Percentiles rank a stretch among this genome's conserved stretches.
phyloP scores from a whole-genome alignment of 2,797 vertebrate genomes.

The Typhlichthys eigenmanni region DNA sequence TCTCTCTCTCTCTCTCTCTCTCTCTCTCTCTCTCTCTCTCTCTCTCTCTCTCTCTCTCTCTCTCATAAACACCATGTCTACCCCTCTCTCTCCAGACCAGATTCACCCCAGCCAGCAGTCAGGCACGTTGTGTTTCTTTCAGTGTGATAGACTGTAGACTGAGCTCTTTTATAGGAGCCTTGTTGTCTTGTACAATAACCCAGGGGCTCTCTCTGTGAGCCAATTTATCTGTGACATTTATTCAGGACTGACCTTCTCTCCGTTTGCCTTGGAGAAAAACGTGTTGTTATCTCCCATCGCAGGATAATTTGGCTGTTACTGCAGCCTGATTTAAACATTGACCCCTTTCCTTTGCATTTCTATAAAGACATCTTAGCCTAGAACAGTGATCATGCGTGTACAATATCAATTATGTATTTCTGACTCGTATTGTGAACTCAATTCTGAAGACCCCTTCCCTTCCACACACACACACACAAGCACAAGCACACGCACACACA shows the following conservation, averaged over 20 bases:
- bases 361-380: conserved; percentile 16
- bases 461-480: background rate
- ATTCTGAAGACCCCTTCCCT: background rate
- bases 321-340: conserved; percentile 59
- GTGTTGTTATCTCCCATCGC: conserved; percentile 49
- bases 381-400: conserved; percentile 30
- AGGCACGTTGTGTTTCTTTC: conserved; percentile 41
- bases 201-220: conserved; percentile 41
- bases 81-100: conserved; percentile 9
- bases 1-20: conserved; percentile 1
- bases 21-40: conserved; percentile 21
- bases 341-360: conserved; percentile 31
- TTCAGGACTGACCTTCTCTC: conserved; percentile 75
- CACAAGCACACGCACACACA: background rate
- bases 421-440: conserved; percentile 28
- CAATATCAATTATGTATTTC: conserved; percentile 21
- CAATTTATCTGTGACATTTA: conserved; percentile 78
- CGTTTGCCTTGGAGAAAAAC: conserved; percentile 56
- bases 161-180: conserved; percentile 62
- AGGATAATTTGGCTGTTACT: conserved; percentile 61
- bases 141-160: conserved; percentile 53
- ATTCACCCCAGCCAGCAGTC: conserved; percentile 24
- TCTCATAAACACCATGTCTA: conserved; percentile 13
- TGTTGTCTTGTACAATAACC: conserved; percentile 70
- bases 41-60: conserved; percentile 18